phyloP scores from a whole-genome alignment of 2,888 invertebrate genomes.

The Esperia sulphurella region DNA sequence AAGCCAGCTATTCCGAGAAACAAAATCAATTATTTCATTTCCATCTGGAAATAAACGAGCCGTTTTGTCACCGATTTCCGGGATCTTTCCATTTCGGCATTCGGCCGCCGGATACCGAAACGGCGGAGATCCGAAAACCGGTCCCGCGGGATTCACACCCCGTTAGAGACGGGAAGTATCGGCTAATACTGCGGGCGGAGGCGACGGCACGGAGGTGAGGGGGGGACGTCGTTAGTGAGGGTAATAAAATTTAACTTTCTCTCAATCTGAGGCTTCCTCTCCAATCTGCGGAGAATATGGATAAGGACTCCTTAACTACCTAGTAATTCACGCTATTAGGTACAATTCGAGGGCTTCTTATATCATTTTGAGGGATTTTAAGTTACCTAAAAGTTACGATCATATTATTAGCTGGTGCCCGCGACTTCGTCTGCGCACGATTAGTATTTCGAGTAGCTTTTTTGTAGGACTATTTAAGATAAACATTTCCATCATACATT shows the following conservation, averaged over 20 bases:
- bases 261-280: constrained; percentile 8
- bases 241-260: constrained; percentile 14
- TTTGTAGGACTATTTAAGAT: too few species aligned
- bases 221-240: constrained; percentile 23
- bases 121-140: constrained; percentile 9
- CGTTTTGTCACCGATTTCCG: constrained; percentile 22
- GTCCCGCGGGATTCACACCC: constrained; percentile 32
- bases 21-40: background rate
- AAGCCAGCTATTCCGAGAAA: too few species aligned
- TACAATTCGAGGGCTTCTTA: background rate
- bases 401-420: too few species aligned
- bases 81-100: constrained; percentile 10
- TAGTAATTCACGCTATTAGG: background rate
- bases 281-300: constrained; percentile 3
- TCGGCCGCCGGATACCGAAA: constrained; percentile 10
- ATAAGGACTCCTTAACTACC: background rate
- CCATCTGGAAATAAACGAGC: background rate
- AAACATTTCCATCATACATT: too few species aligned
- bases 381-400: too few species aligned
- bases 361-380: too few species aligned
- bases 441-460: too few species aligned
- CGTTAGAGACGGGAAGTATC: constrained; percentile 29
- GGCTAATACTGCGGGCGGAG: constrained; percentile 17
- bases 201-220: background rate
- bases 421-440: too few species aligned